Evolutionary conservation across 2,113 vertebrate genomes (phyloP).

Genomic region (Siniperca knerii): DNA sequence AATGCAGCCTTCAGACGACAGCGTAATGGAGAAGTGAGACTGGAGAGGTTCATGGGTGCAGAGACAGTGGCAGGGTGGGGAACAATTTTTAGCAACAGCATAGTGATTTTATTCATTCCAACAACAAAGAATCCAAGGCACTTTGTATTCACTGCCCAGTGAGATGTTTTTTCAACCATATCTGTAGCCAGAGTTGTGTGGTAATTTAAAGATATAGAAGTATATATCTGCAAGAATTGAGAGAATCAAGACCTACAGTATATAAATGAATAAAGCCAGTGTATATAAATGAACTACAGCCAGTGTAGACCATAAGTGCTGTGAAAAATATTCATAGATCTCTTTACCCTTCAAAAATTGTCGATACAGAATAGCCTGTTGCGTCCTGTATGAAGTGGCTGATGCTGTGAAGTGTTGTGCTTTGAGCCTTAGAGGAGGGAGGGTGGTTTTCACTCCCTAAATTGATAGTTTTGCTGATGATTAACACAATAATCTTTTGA

Average conservation of each 20-base stretch:
- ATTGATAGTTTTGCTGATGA: slow-evolving; percentile 24
- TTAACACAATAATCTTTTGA: slow-evolving; percentile 2
- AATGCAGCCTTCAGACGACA: slow-evolving; percentile 17
- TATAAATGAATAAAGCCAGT: slow-evolving; percentile 20
- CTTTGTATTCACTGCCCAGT: slow-evolving; percentile 5
- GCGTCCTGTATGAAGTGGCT: not conserved
- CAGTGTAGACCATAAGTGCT: slow-evolving; percentile 10
- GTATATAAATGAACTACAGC: slow-evolving; percentile 25
- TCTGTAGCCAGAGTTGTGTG: slow-evolving; percentile 21
- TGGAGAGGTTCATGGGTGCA: not conserved
- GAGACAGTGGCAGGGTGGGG: not conserved
- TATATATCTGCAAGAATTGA: slow-evolving; percentile 18
- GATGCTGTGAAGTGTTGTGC: not conserved
- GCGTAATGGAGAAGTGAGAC: slow-evolving; percentile 1
- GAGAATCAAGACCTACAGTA: slow-evolving; percentile 14
- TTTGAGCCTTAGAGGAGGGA: not conserved
- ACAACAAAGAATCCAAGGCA: slow-evolving; percentile 11
- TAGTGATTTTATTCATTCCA: slow-evolving; percentile 42
- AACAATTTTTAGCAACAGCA: slow-evolving; percentile 13
- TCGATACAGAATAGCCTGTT: not conserved
- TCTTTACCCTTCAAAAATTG: slow-evolving; percentile 30
- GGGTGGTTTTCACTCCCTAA: not conserved
- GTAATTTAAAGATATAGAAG: slow-evolving; percentile 48
- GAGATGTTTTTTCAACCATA: slow-evolving; percentile 26
- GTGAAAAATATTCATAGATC: slow-evolving; percentile 57